Evolutionary conservation across 2,797 vertebrate genomes (phyloP), one percentile per base, ranked within the genome.

Genomic region (Vireo griseus): DNA sequence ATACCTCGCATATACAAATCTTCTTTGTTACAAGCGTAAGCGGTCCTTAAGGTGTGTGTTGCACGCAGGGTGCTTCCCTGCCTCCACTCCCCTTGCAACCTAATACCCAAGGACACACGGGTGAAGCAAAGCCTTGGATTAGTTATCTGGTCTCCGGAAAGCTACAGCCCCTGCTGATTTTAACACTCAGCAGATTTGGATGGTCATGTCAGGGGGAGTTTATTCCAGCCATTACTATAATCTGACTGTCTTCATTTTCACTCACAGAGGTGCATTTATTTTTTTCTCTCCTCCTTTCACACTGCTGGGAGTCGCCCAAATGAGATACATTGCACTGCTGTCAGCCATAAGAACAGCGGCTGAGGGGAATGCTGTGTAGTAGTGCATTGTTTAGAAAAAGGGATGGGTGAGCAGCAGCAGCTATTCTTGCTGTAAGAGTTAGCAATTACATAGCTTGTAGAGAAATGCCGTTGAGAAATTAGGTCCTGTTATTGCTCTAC

Each of bases 111-210:
- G 88, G 91, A 87, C 93, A 76, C 39, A 31, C 0, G 55, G 42
- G 51, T 71, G 67, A 95, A 92, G 76, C 77, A 95, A 94, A 94
- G 93, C 88, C 62, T 81, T 78, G 91, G 92, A 93, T 95, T 96
- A 96, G 86, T 35, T 78, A 39, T 72, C 85, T 86, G 78, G 54
- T 47, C 44, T 94, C 68, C 0, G n/a, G 58, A 87, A 83, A 82
- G 81, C 58, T 74, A 6, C 65, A 87, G 75, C 71, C 33, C 48
- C 45, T 85, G 73, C 88, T 87, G 72, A 85, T 91, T 96, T 84
- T 94, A 92, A 93, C 91, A 75, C 80, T 92, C 90, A 85, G 92
- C 81, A 72, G 84, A 78, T 96, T 92, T 83, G 71, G 44, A 72
- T 94, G 88, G 19, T 54, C 1, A 1, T 86, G 75, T 86, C 63